phyloP scores from a whole-genome alignment of 1,140 invertebrate species.

The Lepidurus arcticus region DNA sequence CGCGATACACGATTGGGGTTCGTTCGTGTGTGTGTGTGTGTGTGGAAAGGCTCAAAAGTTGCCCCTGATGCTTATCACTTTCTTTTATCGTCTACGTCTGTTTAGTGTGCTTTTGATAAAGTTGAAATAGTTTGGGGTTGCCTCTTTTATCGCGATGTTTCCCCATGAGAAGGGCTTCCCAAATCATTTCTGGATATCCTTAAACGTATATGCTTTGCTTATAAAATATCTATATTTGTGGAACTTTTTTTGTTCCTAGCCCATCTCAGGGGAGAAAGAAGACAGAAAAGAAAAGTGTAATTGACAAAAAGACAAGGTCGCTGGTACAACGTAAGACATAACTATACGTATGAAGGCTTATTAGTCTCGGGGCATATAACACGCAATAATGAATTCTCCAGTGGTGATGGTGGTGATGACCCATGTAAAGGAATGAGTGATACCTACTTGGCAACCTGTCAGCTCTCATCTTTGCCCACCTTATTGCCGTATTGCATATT shows the following conservation, averaged over 20 bases:
- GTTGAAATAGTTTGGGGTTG: too few species aligned
- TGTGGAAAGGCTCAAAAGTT: constrained; percentile 8
- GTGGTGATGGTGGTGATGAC: constrained; percentile 5
- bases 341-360: not conserved
- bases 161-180: not conserved
- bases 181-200: not conserved
- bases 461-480: constrained; percentile 7
- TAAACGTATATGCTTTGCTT: not conserved
- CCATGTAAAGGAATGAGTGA: not conserved
- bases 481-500: constrained; percentile 17
- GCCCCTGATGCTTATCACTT: constrained; percentile 8
- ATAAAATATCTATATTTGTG: not conserved
- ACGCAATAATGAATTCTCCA: not conserved
- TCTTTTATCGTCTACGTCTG: not conserved
- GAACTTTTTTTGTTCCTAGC: not conserved
- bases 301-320: not conserved
- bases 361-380: not conserved
- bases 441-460: constrained; percentile 6
- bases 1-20: not conserved
- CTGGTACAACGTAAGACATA: not conserved
- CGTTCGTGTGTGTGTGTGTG: constrained; percentile 19
- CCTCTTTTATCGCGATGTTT: not conserved
- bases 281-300: not conserved
- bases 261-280: not conserved
- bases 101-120: not conserved